A percentile compares a stretch with the other conserved stretches of the same genome.
These are phyloP conservation scores for Lomographa bimaculata DNA, from an alignment of 2,888 invertebrate species.

Conservation along the genomic window DNA sequence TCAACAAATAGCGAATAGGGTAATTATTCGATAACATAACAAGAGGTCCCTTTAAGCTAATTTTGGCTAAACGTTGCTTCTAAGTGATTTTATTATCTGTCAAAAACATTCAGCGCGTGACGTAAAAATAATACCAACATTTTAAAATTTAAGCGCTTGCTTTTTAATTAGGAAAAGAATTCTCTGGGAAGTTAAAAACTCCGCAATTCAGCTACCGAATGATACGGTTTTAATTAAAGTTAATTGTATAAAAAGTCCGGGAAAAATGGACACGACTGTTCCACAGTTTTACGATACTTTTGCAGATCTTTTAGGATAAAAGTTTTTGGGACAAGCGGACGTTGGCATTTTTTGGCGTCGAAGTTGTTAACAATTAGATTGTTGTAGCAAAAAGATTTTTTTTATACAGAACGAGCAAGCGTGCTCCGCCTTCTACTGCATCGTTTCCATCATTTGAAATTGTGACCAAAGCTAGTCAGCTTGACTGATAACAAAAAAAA, in stretches of 20 bases:
- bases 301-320: constrained; percentile 13
- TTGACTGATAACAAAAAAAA: no score
- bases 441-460: no score
- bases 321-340: constrained; percentile 3
- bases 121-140: constrained; percentile 35
- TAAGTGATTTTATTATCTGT: constrained; percentile 1
- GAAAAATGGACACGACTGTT: constrained; percentile 34
- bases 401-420: no score
- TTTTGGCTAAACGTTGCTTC: no score
- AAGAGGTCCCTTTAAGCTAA: no score
- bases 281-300: constrained; percentile 24
- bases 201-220: constrained; percentile 37
- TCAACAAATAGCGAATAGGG: no score
- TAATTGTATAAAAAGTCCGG: constrained; percentile 44
- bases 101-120: constrained; percentile 15
- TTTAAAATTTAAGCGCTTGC: constrained; percentile 35
- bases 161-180: constrained; percentile 50
- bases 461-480: no score
- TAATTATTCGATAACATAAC: no score
- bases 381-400: no score
- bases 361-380: no score
- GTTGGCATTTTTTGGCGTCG: not conserved
- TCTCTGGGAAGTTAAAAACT: constrained; percentile 40
- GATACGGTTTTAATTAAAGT: constrained; percentile 61
- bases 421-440: no score